Conservation (phyloP, 2,113 vertebrate species). For the Oncorhynchus masou region DNA sequence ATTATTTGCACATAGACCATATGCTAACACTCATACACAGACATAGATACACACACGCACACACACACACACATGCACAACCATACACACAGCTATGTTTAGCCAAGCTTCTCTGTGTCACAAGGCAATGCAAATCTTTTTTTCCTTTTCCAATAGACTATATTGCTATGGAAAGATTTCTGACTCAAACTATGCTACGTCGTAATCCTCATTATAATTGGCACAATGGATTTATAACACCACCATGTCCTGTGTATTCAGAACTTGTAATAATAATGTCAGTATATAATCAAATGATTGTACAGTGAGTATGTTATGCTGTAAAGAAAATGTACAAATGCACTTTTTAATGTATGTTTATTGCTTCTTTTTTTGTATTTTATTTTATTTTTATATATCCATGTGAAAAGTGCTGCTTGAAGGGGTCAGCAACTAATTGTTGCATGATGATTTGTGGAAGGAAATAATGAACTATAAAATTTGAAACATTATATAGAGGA, state of each 20-base stretch:
- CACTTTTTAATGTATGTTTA: constrained; percentile 68
- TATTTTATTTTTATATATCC: constrained; percentile 66
- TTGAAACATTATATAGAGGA: constrained; percentile 29
- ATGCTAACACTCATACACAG: constrained; percentile 33
- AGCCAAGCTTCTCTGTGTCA: constrained; percentile 63
- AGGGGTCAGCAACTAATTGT: constrained; percentile 58
- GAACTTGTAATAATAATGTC: constrained; percentile 42
- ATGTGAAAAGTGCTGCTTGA: constrained; percentile 65
- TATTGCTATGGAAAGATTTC: constrained; percentile 70
- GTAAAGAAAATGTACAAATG: constrained; percentile 74
- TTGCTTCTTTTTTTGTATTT: constrained; percentile 67
- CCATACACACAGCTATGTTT: constrained; percentile 40
- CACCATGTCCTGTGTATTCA: too few relatives aligned
- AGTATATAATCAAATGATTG: constrained; percentile 76
- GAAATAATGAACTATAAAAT: constrained; percentile 45
- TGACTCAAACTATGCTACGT: constrained; percentile 73
- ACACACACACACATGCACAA: constrained; percentile 23
- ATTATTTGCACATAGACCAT: constrained; percentile 63
- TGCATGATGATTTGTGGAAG: constrained; percentile 62
- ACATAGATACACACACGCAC: constrained; percentile 23
- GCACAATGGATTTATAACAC: constrained; percentile 47
- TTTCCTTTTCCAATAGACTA: constrained; percentile 69
- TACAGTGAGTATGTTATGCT: constrained; percentile 78
- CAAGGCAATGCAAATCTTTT: constrained; percentile 71
- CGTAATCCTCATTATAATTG: constrained; percentile 72